Base-by-base conservation (phyloP, 1,140 invertebrate genomes). In the Apis cerana region DNA sequence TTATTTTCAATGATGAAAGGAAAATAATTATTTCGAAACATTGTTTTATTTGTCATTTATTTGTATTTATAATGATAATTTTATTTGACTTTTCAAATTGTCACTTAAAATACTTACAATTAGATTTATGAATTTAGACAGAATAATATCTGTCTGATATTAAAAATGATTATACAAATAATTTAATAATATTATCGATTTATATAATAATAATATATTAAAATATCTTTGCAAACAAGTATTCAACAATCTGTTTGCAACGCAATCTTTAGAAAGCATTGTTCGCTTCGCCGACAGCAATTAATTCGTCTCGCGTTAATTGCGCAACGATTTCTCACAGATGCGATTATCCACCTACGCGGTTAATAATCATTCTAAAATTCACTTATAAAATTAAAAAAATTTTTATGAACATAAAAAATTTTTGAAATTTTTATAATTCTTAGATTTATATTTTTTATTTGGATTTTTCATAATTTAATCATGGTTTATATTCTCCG, bases 301-400 rank as follows among this genome's bases (percentile, higher is more conserved):
- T 77, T 67, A 54, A 68, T 48, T 56, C 21, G 33, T 43, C 64
- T 58, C 52, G 15, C 27, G 75, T 11, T n/a, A 68, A 77, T 77
- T 56, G 21, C 52, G 75, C 64, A 54, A 67, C 64, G 52, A 68
- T 67, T 50, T 77, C 27, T 43, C 64, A 4, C 52, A 19, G 64
- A 77, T 13, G 7, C n/a, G 12, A 61, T 23, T 23, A n/a, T 61
- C 11, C 19, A 7, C 11, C 62, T 19, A 21, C 27, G 27, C 23
- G 2, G 7, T 0, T 17, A 27, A 43, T 10, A 11, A 65, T 8
- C 43, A 13, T 21, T 5, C 19, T 3, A 48, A 4, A 21, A 67
- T 65, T 65, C n/a, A 8, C n/a, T 59, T 59, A n/a, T 59, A 8
- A 59, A 59, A 59, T 9, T 21, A 11, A 59, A n/a, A 59, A 59